Percentiles rank a stretch among this genome's conserved stretches.
These are phyloP conservation scores for Rhinichthys klamathensis DNA, from an alignment of 2,113 vertebrate genomes.

Conservation along the genomic window DNA sequence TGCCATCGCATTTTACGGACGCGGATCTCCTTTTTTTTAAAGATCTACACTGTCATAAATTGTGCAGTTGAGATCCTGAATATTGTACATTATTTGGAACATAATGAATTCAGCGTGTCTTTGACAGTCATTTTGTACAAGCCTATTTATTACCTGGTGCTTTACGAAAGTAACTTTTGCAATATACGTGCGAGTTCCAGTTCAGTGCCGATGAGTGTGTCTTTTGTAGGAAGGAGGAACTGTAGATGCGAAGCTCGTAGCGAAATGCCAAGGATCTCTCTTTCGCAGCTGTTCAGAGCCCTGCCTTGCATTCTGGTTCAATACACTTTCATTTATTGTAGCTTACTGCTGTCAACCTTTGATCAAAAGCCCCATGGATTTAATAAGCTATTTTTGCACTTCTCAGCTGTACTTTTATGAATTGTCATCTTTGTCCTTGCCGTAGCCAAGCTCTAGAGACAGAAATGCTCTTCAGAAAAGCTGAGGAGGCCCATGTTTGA, in stretches of 20 bases:
- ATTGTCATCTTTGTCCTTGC: slow-evolving; percentile 39
- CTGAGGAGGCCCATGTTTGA: slow-evolving; percentile 37
- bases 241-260: background rate
- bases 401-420: slow-evolving; percentile 50
- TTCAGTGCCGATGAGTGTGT: slow-evolving; percentile 34
- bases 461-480: slow-evolving; percentile 32
- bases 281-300: slow-evolving; percentile 54
- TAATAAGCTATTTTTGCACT: slow-evolving; percentile 67
- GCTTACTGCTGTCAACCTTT: slow-evolving; percentile 58
- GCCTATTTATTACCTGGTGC: slow-evolving; percentile 71
- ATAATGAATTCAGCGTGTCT: slow-evolving; percentile 51
- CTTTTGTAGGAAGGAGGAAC: slow-evolving; percentile 59
- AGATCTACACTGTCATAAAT: slow-evolving; percentile 44
- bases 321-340: slow-evolving; percentile 56
- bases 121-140: slow-evolving; percentile 57
- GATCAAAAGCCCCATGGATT: slow-evolving; percentile 52
- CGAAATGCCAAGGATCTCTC: slow-evolving; percentile 59
- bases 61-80: slow-evolving; percentile 62
- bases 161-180: slow-evolving; percentile 62
- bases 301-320: slow-evolving; percentile 65
- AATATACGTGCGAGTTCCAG: slow-evolving; percentile 43
- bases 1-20: slow-evolving; percentile 49
- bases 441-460: slow-evolving; percentile 48
- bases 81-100: slow-evolving; percentile 55
- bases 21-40: slow-evolving; percentile 45